Percentiles rank a stretch among this genome's conserved stretches.
Conservation (phyloP, 1,140 invertebrate genomes). For the Holotrichia oblita region DNA sequence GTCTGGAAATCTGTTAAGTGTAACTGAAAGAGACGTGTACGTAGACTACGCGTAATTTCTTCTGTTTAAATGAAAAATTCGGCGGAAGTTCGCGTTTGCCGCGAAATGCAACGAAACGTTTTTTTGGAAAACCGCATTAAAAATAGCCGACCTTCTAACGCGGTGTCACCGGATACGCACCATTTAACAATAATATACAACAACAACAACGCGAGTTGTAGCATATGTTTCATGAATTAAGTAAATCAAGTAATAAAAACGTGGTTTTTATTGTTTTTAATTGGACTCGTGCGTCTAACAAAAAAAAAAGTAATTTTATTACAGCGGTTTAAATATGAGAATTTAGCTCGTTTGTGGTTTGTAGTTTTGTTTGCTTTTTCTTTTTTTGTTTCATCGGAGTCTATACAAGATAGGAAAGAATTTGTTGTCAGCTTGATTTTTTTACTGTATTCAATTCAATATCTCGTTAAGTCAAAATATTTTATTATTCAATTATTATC, state of each 20-base stretch:
- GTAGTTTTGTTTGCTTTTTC: neutral
- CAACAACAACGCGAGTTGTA: neutral
- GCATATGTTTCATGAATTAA: neutral
- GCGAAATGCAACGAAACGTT: neutral
- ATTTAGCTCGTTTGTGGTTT: neutral
- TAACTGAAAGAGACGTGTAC: neutral
- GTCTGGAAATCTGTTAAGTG: neutral
- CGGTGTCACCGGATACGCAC: neutral
- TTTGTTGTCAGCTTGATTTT: too few species aligned
- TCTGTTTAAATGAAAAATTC: neutral
- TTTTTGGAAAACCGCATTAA: constrained; percentile 13
- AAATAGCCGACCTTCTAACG: neutral
- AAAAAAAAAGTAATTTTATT: neutral
- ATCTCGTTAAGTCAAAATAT: too few species aligned
- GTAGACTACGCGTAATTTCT: neutral
- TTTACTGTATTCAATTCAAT: too few species aligned
- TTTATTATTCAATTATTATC: too few species aligned
- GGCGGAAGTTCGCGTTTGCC: neutral
- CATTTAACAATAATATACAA: neutral
- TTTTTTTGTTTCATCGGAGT: neutral
- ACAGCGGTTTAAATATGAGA: neutral
- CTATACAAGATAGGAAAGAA: neutral
- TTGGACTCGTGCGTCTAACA: neutral
- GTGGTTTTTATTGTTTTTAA: neutral
- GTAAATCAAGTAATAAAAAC: neutral